Conservation (phyloP, 1,140 invertebrate species). For the Drosophila baimaii region DNA sequence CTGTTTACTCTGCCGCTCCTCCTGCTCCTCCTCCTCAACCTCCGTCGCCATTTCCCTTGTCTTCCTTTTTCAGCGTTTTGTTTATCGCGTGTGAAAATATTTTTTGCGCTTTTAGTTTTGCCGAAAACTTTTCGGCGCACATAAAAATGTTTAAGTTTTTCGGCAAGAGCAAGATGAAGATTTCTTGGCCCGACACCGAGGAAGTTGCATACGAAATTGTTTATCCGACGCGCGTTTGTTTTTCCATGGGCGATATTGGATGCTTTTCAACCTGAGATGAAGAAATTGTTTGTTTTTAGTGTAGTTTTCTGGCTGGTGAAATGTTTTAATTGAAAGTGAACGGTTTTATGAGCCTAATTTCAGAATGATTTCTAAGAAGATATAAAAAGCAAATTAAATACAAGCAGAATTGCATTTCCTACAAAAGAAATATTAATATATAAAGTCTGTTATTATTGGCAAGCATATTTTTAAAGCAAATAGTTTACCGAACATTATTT, state of each 20-base stretch:
- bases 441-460: not conserved
- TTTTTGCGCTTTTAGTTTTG: constrained; percentile 67
- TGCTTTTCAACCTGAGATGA: constrained; percentile 3
- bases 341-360: not conserved
- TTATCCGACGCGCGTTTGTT: constrained; percentile 8
- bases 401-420: not conserved
- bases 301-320: not conserved
- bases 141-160: constrained; percentile 73
- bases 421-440: not conserved
- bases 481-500: not conserved
- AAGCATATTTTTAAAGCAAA: not conserved
- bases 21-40: not conserved
- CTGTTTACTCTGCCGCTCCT: constrained; percentile 16
- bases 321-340: constrained; percentile 39
- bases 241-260: constrained; percentile 3
- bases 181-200: constrained; percentile 1
- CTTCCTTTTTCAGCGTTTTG: constrained; percentile 49
- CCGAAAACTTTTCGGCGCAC: constrained; percentile 67
- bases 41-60: constrained; percentile 7
- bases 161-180: constrained; percentile 20
- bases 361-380: not conserved
- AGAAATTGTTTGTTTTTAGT: constrained; percentile 2
- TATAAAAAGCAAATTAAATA: not conserved
- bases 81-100: constrained; percentile 74
- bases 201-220: constrained; percentile 43